Evolutionary conservation across 2,888 invertebrate species (phyloP).

Genomic region (Drosophila prolongata): DNA sequence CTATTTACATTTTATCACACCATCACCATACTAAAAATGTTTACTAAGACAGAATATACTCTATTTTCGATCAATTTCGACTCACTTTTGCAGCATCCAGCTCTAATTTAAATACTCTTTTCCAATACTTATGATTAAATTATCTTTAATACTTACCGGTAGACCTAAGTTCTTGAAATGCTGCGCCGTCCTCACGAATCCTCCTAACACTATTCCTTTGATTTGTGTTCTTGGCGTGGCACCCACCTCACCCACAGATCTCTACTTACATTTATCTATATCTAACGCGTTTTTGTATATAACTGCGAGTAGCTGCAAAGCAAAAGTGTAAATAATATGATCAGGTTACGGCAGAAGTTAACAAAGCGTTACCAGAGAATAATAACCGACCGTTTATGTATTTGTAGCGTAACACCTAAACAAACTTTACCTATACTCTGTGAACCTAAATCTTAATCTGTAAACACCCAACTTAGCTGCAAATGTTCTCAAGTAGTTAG

Average conservation of each 20-base stretch:
- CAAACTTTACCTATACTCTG: conserved; percentile 40
- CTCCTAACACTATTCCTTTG: conserved; percentile 49
- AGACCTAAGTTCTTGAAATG: conserved; percentile 60
- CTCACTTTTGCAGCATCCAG: conserved; percentile 68
- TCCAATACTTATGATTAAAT: conserved; percentile 49
- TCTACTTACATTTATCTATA: conserved; percentile 32
- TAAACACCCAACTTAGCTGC: conserved; percentile 61
- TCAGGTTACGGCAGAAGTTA: conserved; percentile 36
- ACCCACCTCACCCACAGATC: conserved; percentile 50
- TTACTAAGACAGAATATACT: conserved; percentile 35
- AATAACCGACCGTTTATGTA: conserved; percentile 49
- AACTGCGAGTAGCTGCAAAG: conserved; percentile 54
- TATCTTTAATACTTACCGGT: conserved; percentile 52
- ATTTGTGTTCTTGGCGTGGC: conserved; percentile 61
- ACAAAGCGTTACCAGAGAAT: conserved; percentile 23
- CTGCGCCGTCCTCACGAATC: conserved; percentile 58
- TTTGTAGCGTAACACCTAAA: conserved; percentile 54
- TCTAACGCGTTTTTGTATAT: conserved; percentile 54
- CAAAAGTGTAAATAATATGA: conserved; percentile 62
- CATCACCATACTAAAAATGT: conserved; percentile 43
- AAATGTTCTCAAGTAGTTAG: conserved; percentile 74
- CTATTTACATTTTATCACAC: conserved; percentile 46
- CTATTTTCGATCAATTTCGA: conserved; percentile 52
- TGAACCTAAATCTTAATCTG: conserved; percentile 42
- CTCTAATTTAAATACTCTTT: conserved; percentile 52